Percentiles rank a stretch among this genome's conserved stretches.
Conservation (phyloP, 1,140 invertebrate genomes). For the Drosophila pallidifrons region DNA sequence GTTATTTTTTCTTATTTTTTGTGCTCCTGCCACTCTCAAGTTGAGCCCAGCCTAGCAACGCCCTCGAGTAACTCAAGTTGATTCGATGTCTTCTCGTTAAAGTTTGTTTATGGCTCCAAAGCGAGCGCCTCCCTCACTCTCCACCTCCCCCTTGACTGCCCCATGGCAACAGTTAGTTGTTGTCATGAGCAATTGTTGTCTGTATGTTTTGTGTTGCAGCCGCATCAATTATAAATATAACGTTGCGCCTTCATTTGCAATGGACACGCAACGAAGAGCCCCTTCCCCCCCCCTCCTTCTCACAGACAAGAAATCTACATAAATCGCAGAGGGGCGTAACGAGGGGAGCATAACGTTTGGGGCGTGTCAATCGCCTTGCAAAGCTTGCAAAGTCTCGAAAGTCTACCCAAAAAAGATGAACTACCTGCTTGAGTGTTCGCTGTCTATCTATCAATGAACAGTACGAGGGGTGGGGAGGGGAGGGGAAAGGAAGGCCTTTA, state of each 20-base stretch:
- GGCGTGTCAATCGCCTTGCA: background rate
- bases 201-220: slow-evolving; percentile 37
- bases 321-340: background rate
- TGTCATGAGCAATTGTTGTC: slow-evolving; percentile 72
- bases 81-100: slow-evolving; percentile 35
- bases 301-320: slow-evolving; percentile 39
- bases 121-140: background rate
- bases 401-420: slow-evolving; percentile 19
- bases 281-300: too few species aligned
- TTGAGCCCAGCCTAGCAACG: slow-evolving; percentile 56
- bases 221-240: slow-evolving; percentile 74
- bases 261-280: slow-evolving; percentile 55
- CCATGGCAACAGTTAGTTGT: slow-evolving; percentile 68
- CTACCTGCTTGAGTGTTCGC: slow-evolving; percentile 6
- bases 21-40: background rate
- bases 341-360: background rate
- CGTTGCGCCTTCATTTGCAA: slow-evolving; percentile 39
- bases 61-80: slow-evolving; percentile 53
- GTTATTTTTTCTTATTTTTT: background rate
- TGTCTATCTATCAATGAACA: slow-evolving; percentile 11
- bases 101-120: slow-evolving; percentile 67
- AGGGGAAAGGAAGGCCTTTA: background rate
- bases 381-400: background rate
- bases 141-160: slow-evolving; percentile 11
- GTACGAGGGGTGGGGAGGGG: background rate